Base-by-base conservation (phyloP, 2,797 vertebrate genomes). In the Enteromius trimaculatus region DNA sequence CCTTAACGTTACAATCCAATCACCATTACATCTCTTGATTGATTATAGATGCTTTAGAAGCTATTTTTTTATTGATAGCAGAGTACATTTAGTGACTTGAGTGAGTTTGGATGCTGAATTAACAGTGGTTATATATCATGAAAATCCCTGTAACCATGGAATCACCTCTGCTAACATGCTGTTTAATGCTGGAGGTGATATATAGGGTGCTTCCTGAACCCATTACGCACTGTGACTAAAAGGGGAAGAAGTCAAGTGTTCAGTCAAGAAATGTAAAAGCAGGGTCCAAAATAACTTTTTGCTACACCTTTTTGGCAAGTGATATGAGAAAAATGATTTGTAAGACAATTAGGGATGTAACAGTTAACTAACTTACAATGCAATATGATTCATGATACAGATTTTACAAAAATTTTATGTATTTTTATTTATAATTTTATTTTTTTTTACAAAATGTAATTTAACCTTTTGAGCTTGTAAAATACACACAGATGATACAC, bases 11-110 rank as follows among this genome's bases (percentile, higher is more conserved):
- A 83, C 49, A 55, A 14, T 16, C 44, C 47, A 37, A 62, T n/a
- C 23, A 72, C 11, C 7, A 72, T 79, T 84, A 84, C 80, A 82
- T 82, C 80, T 82, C 80, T 82, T 82, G 80, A 82, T 82, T 82
- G 80, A 82, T 75, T 16, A 75, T 55, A 55, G 34, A 82, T 53
- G 34, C 53, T 71, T 23, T 62, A 29, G 53, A 74, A 64, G 55
- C 21, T 1, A 64, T 29, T 51, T 81, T 72, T 21, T 69, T 9
- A 23, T 80, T n/a, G 4, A 75, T 74, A 65, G 19, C 26, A 49
- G 34, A 72, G 17, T 66, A 19, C 17, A 64, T 60, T 66, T 55
- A 74, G 51, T 37, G 29, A n/a, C 21, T 31, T 47, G 55, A 47
- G 58, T 53, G 19, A 39, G 42, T 75, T 49, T 62, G 29, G 8